Conservation (phyloP, 2,888 invertebrate species). For the Lycophotia porphyrea region DNA sequence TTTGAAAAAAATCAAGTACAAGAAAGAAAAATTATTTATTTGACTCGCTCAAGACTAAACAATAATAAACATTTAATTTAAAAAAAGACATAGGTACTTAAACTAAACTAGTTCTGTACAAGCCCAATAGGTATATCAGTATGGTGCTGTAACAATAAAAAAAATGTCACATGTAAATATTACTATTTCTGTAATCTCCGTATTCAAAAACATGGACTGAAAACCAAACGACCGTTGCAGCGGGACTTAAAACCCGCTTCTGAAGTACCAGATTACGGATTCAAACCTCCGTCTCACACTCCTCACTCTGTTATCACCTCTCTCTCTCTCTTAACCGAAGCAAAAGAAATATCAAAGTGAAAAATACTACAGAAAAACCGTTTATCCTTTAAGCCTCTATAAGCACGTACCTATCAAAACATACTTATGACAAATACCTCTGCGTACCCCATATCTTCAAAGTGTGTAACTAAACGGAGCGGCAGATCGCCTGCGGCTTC, state of each 20-base stretch:
- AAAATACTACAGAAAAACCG: slow-evolving; percentile 12
- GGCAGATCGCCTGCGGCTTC: slow-evolving; percentile 60
- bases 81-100: no score
- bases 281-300: not conserved
- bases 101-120: no score
- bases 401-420: slow-evolving; percentile 31
- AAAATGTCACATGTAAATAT: no score
- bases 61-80: no score
- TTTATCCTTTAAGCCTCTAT: slow-evolving; percentile 25
- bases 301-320: rapidly evolving
- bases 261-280: not conserved
- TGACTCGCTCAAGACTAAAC: no score
- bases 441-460: slow-evolving; percentile 56
- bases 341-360: slow-evolving; percentile 30
- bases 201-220: not conserved
- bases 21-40: no score
- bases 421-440: slow-evolving; percentile 1
- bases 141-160: no score
- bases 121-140: no score
- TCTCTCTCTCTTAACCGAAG: no score
- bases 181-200: not conserved
- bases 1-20: no score
- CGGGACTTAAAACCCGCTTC: not conserved
- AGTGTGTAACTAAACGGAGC: slow-evolving; percentile 58
- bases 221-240: not conserved